phyloP scores from a whole-genome alignment of 2,113 vertebrate species.

The Morone chrysops region DNA sequence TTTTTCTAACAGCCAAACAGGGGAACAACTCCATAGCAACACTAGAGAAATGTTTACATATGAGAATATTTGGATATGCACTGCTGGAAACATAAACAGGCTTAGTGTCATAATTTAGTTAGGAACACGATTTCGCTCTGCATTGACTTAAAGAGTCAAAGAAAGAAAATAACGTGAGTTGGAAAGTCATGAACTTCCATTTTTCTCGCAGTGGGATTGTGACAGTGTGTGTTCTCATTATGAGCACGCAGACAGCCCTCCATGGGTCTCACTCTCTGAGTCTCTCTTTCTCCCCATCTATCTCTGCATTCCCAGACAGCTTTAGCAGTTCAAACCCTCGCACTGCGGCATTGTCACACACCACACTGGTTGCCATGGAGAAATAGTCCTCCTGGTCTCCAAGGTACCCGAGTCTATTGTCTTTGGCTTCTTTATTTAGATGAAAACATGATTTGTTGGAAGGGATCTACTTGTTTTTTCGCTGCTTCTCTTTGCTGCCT shows the following conservation, averaged over 20 bases:
- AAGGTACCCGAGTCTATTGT: slow-evolving; percentile 88
- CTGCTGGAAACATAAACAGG: slow-evolving; percentile 67
- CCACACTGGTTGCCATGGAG: slow-evolving; percentile 87
- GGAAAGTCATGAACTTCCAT: slow-evolving; percentile 80
- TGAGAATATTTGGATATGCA: slow-evolving; percentile 64
- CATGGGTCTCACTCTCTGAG: slow-evolving; percentile 71
- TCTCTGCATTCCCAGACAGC: slow-evolving; percentile 84
- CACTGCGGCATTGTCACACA: slow-evolving; percentile 84
- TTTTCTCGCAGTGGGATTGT: slow-evolving; percentile 76
- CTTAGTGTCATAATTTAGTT: slow-evolving; percentile 70
- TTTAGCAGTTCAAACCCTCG: slow-evolving; percentile 82
- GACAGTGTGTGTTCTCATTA: slow-evolving; percentile 83
- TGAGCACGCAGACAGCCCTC: slow-evolving; percentile 72
- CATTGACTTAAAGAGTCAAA: slow-evolving; percentile 73
- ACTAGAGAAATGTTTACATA: slow-evolving; percentile 64
- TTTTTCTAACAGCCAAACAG: slow-evolving; percentile 65
- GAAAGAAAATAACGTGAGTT: slow-evolving; percentile 66
- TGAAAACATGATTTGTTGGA: slow-evolving; percentile 86
- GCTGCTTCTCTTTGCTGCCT: slow-evolving; percentile 66
- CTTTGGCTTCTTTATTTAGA: slow-evolving; percentile 88
- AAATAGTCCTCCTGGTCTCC: slow-evolving; percentile 88
- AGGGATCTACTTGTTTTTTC: slow-evolving; percentile 78
- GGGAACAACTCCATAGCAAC: slow-evolving; percentile 75
- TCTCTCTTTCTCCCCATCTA: slow-evolving; percentile 74
- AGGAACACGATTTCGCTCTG: slow-evolving; percentile 61